phyloP scores from a whole-genome alignment of 2,888 invertebrate genomes.

The Aspidapion aeneum region DNA sequence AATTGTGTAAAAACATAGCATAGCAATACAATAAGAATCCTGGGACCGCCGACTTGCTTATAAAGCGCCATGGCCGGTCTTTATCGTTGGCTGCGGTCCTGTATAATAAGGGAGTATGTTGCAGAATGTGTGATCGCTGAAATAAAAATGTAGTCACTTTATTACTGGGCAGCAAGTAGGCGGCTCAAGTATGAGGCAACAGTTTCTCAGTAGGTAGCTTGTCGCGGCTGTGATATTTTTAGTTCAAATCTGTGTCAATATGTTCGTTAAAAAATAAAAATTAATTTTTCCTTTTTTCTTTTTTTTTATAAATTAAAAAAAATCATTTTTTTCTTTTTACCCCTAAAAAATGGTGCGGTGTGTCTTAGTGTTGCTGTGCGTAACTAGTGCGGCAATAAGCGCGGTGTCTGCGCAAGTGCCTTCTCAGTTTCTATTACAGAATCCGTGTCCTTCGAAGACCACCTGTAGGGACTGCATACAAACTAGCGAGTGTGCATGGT shows the following conservation, averaged over 20 bases:
- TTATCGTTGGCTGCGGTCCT: too few relatives aligned
- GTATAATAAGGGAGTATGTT: too few relatives aligned
- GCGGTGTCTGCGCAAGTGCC: slow-evolving; percentile 26
- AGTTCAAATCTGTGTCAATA: neutral
- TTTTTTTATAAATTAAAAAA: too few relatives aligned
- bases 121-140: too few relatives aligned
- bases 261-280: neutral
- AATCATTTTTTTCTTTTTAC: neutral
- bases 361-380: neutral
- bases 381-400: neutral
- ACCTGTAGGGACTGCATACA: slow-evolving; percentile 88
- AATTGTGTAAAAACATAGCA: too few relatives aligned
- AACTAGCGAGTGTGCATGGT: slow-evolving; percentile 87
- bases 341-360: neutral
- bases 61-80: too few relatives aligned
- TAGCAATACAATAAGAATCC: too few relatives aligned
- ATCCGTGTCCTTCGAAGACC: slow-evolving; percentile 78
- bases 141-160: neutral
- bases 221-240: neutral
- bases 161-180: neutral
- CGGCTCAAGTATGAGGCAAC: neutral
- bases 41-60: too few relatives aligned
- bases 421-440: slow-evolving; percentile 42
- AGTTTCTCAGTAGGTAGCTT: neutral
- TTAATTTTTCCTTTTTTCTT: neutral